A percentile compares a stretch with the other conserved stretches of the same genome.
Evolutionary conservation across 1,140 invertebrate species (phyloP).

Genomic region (Eurosta solidaginis): DNA sequence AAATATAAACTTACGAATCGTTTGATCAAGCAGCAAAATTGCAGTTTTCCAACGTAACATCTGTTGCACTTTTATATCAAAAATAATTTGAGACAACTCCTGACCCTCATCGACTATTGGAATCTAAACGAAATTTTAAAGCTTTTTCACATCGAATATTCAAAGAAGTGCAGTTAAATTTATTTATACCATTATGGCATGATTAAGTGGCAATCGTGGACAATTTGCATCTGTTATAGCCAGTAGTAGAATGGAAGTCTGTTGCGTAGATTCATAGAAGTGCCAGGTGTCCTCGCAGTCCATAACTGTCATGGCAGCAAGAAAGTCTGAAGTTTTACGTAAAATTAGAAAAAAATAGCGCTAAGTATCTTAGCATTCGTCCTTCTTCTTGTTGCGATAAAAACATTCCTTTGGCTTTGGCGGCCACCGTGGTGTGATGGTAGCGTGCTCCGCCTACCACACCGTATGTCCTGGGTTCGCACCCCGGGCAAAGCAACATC

Average conservation of each 20-base stretch:
- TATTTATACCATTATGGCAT: conserved; percentile 36
- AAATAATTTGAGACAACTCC: conserved; percentile 75
- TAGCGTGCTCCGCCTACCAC: too few relatives aligned
- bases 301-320: conserved; percentile 71
- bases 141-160: background rate
- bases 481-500: too few relatives aligned
- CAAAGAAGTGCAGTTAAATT: background rate
- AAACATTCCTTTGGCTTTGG: too few relatives aligned
- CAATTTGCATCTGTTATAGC: conserved; percentile 73
- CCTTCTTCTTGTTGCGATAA: too few relatives aligned
- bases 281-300: conserved; percentile 73
- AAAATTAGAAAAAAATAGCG: too few relatives aligned
- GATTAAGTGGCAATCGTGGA: conserved; percentile 68
- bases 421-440: too few relatives aligned
- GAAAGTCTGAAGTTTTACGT: conserved; percentile 67
- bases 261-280: conserved; percentile 65
- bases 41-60: conserved; percentile 72
- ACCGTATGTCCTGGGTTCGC: too few relatives aligned
- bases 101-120: conserved; percentile 68
- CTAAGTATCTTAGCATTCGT: too few relatives aligned
- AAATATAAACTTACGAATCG: conserved; percentile 63
- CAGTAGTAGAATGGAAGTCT: conserved; percentile 70
- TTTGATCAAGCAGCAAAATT: conserved; percentile 72
- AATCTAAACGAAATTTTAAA: conserved; percentile 51
- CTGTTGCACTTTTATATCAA: conserved; percentile 69